Conservation (phyloP, 2,888 invertebrate genomes). For the Orthonevra nobilis region DNA sequence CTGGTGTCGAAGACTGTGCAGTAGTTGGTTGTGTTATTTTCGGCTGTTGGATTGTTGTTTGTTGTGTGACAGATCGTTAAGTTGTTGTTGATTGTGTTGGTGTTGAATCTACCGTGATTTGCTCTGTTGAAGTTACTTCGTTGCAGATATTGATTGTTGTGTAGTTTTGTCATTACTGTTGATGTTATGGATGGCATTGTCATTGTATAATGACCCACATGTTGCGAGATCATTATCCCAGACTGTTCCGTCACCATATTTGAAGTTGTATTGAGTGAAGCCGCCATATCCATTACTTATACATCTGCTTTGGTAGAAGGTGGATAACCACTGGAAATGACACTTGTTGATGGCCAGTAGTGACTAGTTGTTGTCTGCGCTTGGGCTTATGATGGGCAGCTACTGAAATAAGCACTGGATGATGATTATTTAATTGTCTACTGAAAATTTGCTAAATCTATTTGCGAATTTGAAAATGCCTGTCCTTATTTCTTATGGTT, state of each 20-base stretch:
- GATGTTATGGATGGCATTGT: constrained; percentile 2
- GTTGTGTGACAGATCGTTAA: no score
- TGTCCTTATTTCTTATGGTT: constrained; percentile 73
- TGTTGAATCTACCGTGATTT: background rate
- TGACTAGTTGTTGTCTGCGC: background rate
- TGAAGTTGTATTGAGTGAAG: constrained; percentile 83
- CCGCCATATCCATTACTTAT: constrained; percentile 83
- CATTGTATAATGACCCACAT: constrained; percentile 70
- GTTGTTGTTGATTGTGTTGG: constrained; percentile 49
- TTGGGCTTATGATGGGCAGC: no score
- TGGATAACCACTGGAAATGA: constrained; percentile 15
- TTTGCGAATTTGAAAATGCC: constrained; percentile 33
- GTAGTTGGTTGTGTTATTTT: constrained; percentile 15
- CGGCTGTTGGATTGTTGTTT: constrained; percentile 39
- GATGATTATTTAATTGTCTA: constrained; percentile 59
- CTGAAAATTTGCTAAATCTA: constrained; percentile 48
- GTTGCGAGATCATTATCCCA: constrained; percentile 82
- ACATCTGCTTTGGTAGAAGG: constrained; percentile 80
- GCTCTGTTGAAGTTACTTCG: constrained; percentile 4
- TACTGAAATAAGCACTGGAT: constrained; percentile 5
- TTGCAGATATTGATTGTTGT: constrained; percentile 9
- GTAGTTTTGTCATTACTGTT: constrained; percentile 4
- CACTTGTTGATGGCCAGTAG: constrained; percentile 2
- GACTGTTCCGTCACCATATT: constrained; percentile 84
- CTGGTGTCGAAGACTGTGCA: no score